phyloP scores from a whole-genome alignment of 2,797 vertebrate genomes.

The Lacerta viridis region DNA sequence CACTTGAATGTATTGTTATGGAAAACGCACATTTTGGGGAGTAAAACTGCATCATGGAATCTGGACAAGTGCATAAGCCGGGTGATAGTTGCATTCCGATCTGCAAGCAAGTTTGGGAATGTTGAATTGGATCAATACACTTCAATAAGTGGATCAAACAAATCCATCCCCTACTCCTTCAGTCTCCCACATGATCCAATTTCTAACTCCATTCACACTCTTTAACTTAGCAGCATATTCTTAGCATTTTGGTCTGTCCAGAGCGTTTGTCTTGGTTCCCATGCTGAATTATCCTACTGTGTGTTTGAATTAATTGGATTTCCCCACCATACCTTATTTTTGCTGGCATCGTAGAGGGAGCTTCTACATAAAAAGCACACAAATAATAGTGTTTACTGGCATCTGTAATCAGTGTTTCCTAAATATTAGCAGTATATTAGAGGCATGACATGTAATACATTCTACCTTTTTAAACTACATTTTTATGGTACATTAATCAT shows the following conservation, averaged over 20 bases:
- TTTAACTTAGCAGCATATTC: too few species aligned
- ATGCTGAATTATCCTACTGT: not conserved
- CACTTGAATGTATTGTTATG: too few species aligned
- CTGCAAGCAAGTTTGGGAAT: too few species aligned
- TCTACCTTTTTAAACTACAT: not conserved
- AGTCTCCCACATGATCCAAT: not conserved
- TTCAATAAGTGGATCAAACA: too few species aligned
- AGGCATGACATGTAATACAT: accelerated
- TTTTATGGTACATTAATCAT: constrained; percentile 19
- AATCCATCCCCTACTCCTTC: too few species aligned
- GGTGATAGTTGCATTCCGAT: too few species aligned
- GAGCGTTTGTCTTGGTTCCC: not conserved
- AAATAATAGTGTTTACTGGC: constrained; percentile 1
- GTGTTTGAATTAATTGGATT: not conserved
- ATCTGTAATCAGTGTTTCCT: constrained; percentile 28
- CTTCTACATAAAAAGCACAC: not conserved
- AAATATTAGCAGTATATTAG: not conserved
- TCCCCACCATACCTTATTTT: not conserved
- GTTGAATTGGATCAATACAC: too few species aligned
- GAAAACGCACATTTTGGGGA: too few species aligned
- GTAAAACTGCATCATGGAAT: too few species aligned
- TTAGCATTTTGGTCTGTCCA: not conserved
- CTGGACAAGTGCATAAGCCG: too few species aligned
- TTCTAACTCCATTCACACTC: not conserved
- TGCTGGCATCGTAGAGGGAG: not conserved